Base-by-base conservation (phyloP, 2,113 vertebrate species). In the Vidua chalybeata region DNA sequence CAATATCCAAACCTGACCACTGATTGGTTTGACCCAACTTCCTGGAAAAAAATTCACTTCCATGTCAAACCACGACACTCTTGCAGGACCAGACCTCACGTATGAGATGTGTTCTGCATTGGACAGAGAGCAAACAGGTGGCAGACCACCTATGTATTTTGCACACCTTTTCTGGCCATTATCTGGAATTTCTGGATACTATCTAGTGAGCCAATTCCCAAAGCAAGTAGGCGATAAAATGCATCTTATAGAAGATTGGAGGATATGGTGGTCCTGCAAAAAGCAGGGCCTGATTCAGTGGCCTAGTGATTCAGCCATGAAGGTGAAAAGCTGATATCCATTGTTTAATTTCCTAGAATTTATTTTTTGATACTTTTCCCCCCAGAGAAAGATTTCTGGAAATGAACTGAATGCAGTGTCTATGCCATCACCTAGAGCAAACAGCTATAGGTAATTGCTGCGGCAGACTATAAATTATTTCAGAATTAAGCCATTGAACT, bases 371-470 rank as follows among this genome's bases (percentile, higher is more conserved):
- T n/a, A 8, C 2, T 49, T 79, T 76, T 11, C 1, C 13, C 10
- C 10, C 4, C 3, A 45, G 24, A 51, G 20, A 64, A 90, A 72
- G 7, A 8, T 51, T 71, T 89, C 43, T 84, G 64, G 49, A 81
- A 78, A 21, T 39, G 12, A 71, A 67, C 14, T 15, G 10, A 41
- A 27, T 17, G 6, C n/a, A 21, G 23, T 41, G 6, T 15, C n/a
- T 46, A 8, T 89, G 46, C 14, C 37, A 39, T 15, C 33, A 67
- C 11, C 26, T 43, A 45, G 33, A 48, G 14, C 4, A 31, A 93
- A 51, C 7, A 39, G 4, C 11, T 39, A 10, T 6, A 48, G 26
- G 10, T 24, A 63, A 15, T 41, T 1, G 0, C n/a, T 58, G 39
- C 55, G 6, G 58, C 22, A 37, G 37, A 17, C 23, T 84, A 37